These are phyloP conservation scores for Lithobius niger DNA, from an alignment of 1,140 invertebrate species.

Conservation along the genomic window DNA sequence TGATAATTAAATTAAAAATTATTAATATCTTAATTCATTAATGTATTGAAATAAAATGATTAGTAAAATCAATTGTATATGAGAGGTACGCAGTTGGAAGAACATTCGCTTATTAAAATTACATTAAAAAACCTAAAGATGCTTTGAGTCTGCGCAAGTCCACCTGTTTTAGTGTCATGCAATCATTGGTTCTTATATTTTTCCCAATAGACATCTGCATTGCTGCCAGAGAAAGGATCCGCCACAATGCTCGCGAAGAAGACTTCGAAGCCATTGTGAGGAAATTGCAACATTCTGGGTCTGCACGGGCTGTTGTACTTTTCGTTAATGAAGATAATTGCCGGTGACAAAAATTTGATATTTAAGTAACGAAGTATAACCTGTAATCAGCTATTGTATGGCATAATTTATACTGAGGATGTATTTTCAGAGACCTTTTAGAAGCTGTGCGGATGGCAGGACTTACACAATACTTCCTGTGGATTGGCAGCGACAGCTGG, in stretches of 20 bases:
- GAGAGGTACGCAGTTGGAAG: constrained; percentile 37
- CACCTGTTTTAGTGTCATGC: no score
- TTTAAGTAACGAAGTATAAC: no score
- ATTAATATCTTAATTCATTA: no score
- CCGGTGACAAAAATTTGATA: no score
- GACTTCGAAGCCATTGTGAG: constrained; percentile 46
- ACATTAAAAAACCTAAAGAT: no score
- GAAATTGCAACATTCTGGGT: constrained; percentile 38
- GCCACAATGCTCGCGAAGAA: constrained; percentile 38
- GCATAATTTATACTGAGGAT: no score
- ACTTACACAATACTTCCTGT: constrained; percentile 42
- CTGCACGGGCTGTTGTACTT: constrained; percentile 50
- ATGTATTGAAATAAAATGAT: no score
- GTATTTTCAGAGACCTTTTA: constrained; percentile 40
- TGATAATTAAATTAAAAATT: no score
- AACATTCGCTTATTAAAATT: no score
- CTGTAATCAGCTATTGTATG: no score
- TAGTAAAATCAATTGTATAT: no score
- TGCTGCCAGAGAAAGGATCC: constrained; percentile 43
- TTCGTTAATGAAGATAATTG: constrained; percentile 63
- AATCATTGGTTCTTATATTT: not conserved
- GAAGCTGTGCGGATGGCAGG: constrained; percentile 40
- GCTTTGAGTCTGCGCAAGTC: no score
- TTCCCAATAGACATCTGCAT: constrained; percentile 47
- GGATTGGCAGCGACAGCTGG: constrained; percentile 52